phyloP scores from a whole-genome alignment of 2,113 vertebrate species.

The Gnathonemus echidnorhynchus region DNA sequence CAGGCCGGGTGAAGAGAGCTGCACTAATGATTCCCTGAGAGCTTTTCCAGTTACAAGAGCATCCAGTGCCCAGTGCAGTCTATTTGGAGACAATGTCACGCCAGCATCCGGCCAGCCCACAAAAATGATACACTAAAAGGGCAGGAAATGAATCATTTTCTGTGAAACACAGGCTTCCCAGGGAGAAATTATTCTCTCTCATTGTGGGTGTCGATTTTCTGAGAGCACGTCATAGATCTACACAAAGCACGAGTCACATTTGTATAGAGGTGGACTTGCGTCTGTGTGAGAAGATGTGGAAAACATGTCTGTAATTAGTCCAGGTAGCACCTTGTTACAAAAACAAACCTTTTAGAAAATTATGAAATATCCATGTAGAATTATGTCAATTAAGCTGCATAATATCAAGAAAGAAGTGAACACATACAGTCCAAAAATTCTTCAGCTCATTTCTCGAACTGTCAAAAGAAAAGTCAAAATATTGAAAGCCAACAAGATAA shows the following conservation, averaged over 20 bases:
- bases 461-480: neutral
- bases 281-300: neutral
- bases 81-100: neutral
- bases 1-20: neutral
- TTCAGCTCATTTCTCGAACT: neutral
- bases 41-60: neutral
- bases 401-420: neutral
- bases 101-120: neutral
- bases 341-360: neutral
- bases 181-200: neutral
- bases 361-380: neutral
- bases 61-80: neutral
- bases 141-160: neutral
- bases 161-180: neutral
- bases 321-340: neutral
- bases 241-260: neutral
- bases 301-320: neutral
- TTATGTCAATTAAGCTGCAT: neutral
- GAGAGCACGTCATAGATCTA: neutral
- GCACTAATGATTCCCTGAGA: conserved; percentile 17
- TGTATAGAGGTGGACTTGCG: neutral
- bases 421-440: neutral
- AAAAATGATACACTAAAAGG: neutral
- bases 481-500: neutral
- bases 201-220: neutral